phyloP scores from a whole-genome alignment of 2,797 vertebrate species.

The Danio albolineatus region DNA sequence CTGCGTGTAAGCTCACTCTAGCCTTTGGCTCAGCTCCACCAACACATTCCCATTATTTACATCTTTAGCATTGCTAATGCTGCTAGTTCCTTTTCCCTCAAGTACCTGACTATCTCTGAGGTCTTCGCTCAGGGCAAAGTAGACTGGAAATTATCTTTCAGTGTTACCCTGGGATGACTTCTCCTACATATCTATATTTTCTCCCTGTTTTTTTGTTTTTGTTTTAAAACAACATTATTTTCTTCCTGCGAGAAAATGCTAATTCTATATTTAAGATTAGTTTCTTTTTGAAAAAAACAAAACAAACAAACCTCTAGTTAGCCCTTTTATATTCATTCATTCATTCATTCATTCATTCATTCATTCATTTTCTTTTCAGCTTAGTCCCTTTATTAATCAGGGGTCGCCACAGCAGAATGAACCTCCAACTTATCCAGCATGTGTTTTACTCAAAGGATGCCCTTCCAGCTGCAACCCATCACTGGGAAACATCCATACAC shows the following conservation, averaged over 20 bases:
- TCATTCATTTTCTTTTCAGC: no score
- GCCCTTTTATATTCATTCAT: no score
- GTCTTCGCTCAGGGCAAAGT: constrained; percentile 43
- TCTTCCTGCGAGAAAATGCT: background rate
- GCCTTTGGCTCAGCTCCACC: constrained; percentile 26
- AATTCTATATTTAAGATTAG: background rate
- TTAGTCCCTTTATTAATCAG: no score
- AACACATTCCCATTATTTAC: constrained; percentile 62
- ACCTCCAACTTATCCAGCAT: no score
- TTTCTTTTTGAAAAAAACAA: background rate
- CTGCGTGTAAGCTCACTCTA: constrained; percentile 30
- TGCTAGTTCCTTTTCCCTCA: constrained; percentile 47
- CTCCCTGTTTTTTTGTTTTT: background rate
- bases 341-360: no score
- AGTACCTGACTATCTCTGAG: constrained; percentile 55
- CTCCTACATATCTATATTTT: constrained; percentile 35
- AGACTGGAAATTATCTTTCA: constrained; percentile 42
- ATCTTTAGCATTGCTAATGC: constrained; percentile 68
- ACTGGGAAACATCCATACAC: no score
- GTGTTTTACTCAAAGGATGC: no score
- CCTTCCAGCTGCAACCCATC: no score
- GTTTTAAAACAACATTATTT: background rate
- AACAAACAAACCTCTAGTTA: no score
- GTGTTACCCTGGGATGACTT: constrained; percentile 46
- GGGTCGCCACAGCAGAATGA: no score